Conservation (phyloP, 2,797 vertebrate genomes). For the Esox lucius region DNA sequence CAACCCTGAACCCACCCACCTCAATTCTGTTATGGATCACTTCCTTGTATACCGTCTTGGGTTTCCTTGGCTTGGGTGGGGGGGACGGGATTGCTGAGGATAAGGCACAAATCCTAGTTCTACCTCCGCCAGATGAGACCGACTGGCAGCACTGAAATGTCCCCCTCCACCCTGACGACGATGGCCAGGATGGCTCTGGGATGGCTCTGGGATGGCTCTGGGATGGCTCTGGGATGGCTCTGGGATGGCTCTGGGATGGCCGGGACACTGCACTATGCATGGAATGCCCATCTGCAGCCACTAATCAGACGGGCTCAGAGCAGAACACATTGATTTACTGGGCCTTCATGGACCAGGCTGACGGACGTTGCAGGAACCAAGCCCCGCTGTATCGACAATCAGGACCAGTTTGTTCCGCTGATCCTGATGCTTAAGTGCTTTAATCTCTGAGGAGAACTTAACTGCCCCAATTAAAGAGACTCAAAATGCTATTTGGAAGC, state of each 20-base stretch:
- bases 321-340: not conserved
- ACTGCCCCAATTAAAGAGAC: constrained; percentile 4
- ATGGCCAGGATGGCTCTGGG: not conserved
- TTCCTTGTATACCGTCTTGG: not conserved
- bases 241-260: not conserved
- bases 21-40: not conserved
- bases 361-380: not conserved
- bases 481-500: constrained; percentile 3
- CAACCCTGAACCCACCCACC: no score
- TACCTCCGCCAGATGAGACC: not conserved
- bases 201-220: no score
- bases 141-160: no score
- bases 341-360: no score
- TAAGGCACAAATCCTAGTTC: not conserved
- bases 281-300: not conserved
- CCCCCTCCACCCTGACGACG: no score
- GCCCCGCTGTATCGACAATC: not conserved
- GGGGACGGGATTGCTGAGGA: not conserved
- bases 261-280: not conserved
- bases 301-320: not conserved
- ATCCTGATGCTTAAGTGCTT: not conserved
- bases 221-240: no score
- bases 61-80: not conserved
- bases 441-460: not conserved
- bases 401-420: not conserved